A percentile compares a stretch with the other conserved stretches of the same genome.
Evolutionary conservation across 2,113 vertebrate species (phyloP).

Genomic region (Cynocephalus volans): DNA sequence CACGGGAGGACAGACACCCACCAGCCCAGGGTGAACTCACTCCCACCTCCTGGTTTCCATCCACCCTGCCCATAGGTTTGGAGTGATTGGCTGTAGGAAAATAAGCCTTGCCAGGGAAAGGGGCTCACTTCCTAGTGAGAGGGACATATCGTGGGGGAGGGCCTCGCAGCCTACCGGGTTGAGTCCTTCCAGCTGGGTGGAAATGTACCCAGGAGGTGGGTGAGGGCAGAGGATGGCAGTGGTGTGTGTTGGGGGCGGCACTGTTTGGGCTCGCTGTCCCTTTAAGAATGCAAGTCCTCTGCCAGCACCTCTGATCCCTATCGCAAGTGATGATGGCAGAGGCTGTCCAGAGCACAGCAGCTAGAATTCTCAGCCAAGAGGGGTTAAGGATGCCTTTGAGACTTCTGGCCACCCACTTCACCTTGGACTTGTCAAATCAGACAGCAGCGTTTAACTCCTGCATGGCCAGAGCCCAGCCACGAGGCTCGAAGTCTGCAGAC

Average conservation of each 20-base stretch:
- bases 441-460: constrained; percentile 40
- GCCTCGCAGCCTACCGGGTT: too few relatives aligned
- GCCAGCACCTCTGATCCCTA: constrained; percentile 78
- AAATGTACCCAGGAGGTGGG: background rate
- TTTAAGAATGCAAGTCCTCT: constrained; percentile 54
- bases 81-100: background rate
- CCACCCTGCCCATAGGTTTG: rapidly evolving
- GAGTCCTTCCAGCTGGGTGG: background rate
- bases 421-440: constrained; percentile 68
- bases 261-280: constrained; percentile 22
- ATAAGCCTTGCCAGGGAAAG: rapidly evolving
- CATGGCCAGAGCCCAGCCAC: background rate
- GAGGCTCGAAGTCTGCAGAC: rapidly evolving
- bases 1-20: background rate
- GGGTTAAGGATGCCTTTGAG: constrained; percentile 87
- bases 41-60: background rate
- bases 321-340: constrained; percentile 86
- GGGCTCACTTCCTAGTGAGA: background rate
- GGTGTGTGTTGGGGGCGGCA: background rate
- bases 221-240: background rate
- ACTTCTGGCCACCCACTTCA: constrained; percentile 87
- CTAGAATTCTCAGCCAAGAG: constrained; percentile 86
- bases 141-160: background rate
- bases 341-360: constrained; percentile 81
- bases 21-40: background rate